Evolutionary conservation across 2,113 vertebrate species (phyloP), one percentile per base, ranked within the genome.

Genomic region (Prinia subflava): DNA sequence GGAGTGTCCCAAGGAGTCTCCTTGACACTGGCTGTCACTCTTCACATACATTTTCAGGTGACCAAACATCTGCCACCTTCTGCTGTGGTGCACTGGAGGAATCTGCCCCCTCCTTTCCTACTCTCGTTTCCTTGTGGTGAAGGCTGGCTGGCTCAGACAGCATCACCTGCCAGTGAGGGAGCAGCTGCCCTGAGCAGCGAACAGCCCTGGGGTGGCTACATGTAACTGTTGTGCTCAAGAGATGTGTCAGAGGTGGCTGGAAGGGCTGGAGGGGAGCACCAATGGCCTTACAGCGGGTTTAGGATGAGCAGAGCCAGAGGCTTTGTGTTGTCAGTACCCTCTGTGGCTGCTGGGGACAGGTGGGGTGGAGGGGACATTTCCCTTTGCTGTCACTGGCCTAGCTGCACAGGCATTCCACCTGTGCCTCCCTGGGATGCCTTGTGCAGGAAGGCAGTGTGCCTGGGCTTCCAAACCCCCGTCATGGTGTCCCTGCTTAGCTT

Each of bases 351-450:
- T 49, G 56, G 21, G 31, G 19, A 13, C 12, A 67, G 31, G 14
- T 62, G 55, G 9, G 25, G 12, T 35, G 25, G 30, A 35, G 30
- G 25, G 6, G 21, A 35, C 0, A 1, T 31, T 62, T 35, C 13
- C 16, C 28, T 53, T 41, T 2, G 7, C 62, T 74, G 5, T 44
- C 28, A 21, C 7, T 8, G 7, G 17, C 39, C 12, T 33, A 39
- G 55, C 44, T 44, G 35, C 73, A 9, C 3, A 3, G 52, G 9
- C 6, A 1, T 37, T 28, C 2, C 11, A 10, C 5, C 8, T 35
- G 15, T 1, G 7, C 47, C 27, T 44, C 42, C 42, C 42, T 37
- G 67, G 39, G n/a, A 15, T 4, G 6, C n/a, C 37, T 27, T 31
- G 33, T 31, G 52, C 71, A 47, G 41, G 35, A 47, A 20, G 21